These are phyloP conservation scores for Tenodera sinensis DNA, from an alignment of 2,888 invertebrate species.

Conservation along the genomic window DNA sequence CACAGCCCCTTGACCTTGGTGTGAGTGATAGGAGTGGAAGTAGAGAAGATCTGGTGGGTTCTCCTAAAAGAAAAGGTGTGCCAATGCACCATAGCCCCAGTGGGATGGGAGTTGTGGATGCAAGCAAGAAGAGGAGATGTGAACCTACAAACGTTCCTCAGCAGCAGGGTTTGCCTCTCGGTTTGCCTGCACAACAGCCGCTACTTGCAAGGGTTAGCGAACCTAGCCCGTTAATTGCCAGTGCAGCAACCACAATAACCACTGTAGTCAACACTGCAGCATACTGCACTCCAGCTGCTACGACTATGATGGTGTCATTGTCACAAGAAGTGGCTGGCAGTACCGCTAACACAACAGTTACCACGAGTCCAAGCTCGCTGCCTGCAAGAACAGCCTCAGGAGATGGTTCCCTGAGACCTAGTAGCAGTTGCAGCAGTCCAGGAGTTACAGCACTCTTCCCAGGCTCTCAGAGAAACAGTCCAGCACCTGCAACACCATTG, in stretches of 20 bases:
- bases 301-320: constrained; percentile 34
- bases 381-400: constrained; percentile 53
- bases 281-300: constrained; percentile 36
- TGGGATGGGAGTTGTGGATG: constrained; percentile 54
- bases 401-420: constrained; percentile 46
- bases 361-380: constrained; percentile 42
- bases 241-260: constrained; percentile 53
- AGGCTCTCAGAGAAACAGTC: constrained; percentile 16
- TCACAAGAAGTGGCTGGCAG: constrained; percentile 39
- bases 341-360: constrained; percentile 56
- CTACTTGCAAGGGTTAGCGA: constrained; percentile 57
- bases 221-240: constrained; percentile 66
- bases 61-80: constrained; percentile 61
- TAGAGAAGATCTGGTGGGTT: constrained; percentile 36
- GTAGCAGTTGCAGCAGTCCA: constrained; percentile 22
- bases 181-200: constrained; percentile 41
- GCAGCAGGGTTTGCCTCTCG: constrained; percentile 12
- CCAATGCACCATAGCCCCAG: constrained; percentile 49
- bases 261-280: constrained; percentile 65
- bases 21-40: constrained; percentile 46
- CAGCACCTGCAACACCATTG: constrained; percentile 33
- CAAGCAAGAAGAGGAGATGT: constrained; percentile 53
- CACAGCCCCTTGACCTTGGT: constrained; percentile 75
- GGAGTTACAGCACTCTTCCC: constrained; percentile 13
- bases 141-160: constrained; percentile 6